Evolutionary conservation across 2,113 vertebrate species (phyloP).

Genomic region (Thymallus thymallus): DNA sequence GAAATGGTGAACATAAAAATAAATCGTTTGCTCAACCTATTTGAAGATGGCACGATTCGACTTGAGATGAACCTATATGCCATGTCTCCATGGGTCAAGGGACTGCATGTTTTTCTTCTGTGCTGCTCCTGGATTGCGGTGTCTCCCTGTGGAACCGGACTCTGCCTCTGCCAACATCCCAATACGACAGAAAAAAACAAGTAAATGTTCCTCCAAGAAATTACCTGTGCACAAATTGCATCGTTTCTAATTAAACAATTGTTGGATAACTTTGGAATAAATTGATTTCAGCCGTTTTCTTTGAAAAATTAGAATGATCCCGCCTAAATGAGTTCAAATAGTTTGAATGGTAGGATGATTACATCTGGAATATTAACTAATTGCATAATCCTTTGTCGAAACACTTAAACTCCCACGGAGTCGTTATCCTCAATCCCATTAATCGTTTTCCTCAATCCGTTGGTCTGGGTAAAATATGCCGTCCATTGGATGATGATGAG

Average conservation of each 20-base stretch:
- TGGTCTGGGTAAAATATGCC: neutral
- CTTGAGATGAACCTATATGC: conserved; percentile 82
- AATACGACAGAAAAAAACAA: conserved; percentile 35
- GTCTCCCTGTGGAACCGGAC: conserved; percentile 12
- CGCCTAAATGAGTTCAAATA: conserved; percentile 36
- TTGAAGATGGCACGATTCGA: conserved; percentile 75
- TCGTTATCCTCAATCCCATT: conserved; percentile 1
- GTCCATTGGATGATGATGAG: neutral
- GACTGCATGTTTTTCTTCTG: conserved; percentile 70
- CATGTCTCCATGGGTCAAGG: conserved; percentile 86
- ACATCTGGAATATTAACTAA: too few relatives aligned
- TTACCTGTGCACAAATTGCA: conserved; percentile 31
- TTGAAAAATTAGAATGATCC: conserved; percentile 4
- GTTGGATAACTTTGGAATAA: conserved; percentile 22
- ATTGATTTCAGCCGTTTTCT: conserved; percentile 14
- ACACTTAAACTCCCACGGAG: conserved; percentile 9
- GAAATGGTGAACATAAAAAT: conserved; percentile 84
- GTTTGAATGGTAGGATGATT: conserved; percentile 14
- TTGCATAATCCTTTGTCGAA: conserved; percentile 6
- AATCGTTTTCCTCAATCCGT: conserved; percentile 10
- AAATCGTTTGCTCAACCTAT: conserved; percentile 80
- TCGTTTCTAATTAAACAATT: conserved; percentile 36
- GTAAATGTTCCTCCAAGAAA: conserved; percentile 36
- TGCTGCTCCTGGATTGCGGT: conserved; percentile 37
- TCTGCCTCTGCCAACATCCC: conserved; percentile 33